phyloP scores from a whole-genome alignment of 2,113 vertebrate species.

The Erythrolamprus reginae region DNA sequence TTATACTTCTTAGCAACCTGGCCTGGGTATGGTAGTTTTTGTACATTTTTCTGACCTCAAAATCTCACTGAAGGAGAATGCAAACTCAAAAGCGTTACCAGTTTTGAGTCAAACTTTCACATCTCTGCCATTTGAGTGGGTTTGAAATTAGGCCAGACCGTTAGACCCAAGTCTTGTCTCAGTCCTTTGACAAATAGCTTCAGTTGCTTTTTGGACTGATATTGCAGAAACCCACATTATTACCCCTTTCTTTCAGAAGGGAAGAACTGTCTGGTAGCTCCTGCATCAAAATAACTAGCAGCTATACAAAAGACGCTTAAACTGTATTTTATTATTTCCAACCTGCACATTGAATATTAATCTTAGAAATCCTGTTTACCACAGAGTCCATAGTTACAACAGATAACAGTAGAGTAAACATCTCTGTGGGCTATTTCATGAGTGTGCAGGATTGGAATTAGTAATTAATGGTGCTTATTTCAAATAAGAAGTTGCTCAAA shows the following conservation, averaged over 20 bases:
- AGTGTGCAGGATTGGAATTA: background rate
- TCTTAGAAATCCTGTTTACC: conserved; percentile 25
- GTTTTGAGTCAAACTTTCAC: conserved; percentile 56
- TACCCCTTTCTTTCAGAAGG: conserved; percentile 55
- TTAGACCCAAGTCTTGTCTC: conserved; percentile 48
- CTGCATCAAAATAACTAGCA: conserved; percentile 31
- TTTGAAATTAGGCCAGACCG: conserved; percentile 58
- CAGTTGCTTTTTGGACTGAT: conserved; percentile 27
- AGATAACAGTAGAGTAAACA: conserved; percentile 30
- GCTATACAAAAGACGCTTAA: conserved; percentile 42
- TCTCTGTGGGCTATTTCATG: conserved; percentile 44
- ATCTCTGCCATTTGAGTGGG: conserved; percentile 45
- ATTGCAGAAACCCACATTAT: conserved; percentile 47
- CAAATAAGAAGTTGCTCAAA: conserved; percentile 21
- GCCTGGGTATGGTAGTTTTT: background rate
- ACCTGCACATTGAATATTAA: background rate
- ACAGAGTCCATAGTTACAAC: conserved; percentile 43
- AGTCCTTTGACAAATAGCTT: conserved; percentile 40
- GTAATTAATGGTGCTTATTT: conserved; percentile 5
- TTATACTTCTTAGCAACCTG: conserved; percentile 28
- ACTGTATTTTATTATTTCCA: conserved; percentile 26
- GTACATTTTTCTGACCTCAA: conserved; percentile 40
- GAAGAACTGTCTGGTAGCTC: conserved; percentile 54
- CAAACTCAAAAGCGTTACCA: conserved; percentile 46
- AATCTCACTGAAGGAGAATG: conserved; percentile 57